Conservation (phyloP, 2,797 vertebrate species). For the Euphonia xanthogaster region DNA sequence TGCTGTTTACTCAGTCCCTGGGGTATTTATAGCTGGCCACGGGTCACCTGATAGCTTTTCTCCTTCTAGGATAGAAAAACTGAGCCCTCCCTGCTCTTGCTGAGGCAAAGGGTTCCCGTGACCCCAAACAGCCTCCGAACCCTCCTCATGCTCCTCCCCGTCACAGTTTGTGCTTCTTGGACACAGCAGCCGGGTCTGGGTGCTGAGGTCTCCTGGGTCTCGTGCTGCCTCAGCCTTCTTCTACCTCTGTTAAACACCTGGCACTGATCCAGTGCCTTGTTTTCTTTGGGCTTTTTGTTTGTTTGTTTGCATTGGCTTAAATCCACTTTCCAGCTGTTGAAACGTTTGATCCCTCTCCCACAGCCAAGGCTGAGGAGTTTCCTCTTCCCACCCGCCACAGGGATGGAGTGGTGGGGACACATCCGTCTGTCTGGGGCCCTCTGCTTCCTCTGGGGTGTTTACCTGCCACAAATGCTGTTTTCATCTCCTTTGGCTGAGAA, state of each 20-base stretch:
- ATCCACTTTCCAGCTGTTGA: not conserved
- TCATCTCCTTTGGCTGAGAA: not conserved
- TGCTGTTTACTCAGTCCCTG: not conserved
- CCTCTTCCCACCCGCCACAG: not conserved
- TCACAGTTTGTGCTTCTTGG: not conserved
- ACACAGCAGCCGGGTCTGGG: not conserved
- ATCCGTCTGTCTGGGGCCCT: not conserved
- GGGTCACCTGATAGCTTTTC: not conserved
- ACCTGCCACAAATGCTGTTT: not conserved
- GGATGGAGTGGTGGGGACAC: not conserved
- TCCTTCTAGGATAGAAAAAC: constrained; percentile 31
- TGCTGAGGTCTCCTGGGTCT: not conserved
- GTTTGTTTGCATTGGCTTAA: not conserved
- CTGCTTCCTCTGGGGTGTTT: not conserved
- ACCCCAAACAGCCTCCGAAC: not conserved
- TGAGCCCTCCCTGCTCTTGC: rapidly evolving
- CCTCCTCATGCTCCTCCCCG: not conserved
- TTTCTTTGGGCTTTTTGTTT: not conserved
- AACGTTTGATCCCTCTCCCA: not conserved
- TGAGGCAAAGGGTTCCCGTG: not conserved
- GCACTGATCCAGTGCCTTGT: rapidly evolving
- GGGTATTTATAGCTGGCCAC: constrained; percentile 38
- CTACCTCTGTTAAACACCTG: not conserved
- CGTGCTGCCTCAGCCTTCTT: not conserved
- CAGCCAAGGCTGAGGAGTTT: not conserved